A percentile compares a stretch with the other conserved stretches of the same genome.
Evolutionary conservation across 1,140 invertebrate species (phyloP).

Genomic region (Solen grandis): DNA sequence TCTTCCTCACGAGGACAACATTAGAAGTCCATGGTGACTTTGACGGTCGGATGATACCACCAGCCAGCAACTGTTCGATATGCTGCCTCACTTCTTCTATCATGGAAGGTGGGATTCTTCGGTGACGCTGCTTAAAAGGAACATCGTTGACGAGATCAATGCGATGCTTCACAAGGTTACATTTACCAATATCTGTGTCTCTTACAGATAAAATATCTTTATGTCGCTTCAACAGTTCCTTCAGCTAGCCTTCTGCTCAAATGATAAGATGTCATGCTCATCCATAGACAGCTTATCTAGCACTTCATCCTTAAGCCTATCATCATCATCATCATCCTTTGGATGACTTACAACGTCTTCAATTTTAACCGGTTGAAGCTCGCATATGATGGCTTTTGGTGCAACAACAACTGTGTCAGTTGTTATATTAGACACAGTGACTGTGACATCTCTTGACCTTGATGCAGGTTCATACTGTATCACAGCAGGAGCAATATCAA

Average conservation of each 20-base stretch:
- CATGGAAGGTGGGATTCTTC: background rate
- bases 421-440: background rate
- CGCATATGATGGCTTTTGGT: no score
- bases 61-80: no score
- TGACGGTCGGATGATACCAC: no score
- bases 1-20: no score
- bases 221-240: background rate
- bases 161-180: background rate
- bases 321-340: no score
- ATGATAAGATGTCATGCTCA: background rate
- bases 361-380: no score
- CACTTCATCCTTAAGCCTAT: background rate
- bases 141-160: background rate
- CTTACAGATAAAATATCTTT: background rate
- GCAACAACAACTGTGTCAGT: background rate
- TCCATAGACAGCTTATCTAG: background rate
- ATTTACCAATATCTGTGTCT: background rate
- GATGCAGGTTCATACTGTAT: background rate
- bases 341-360: no score
- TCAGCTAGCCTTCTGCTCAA: background rate
- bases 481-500: slow-evolving; percentile 11
- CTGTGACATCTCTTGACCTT: background rate
- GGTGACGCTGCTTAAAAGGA: background rate
- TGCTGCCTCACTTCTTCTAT: no score
- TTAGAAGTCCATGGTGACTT: no score